Evolutionary conservation across 2,797 vertebrate genomes (phyloP).

Genomic region (Corythornis leucogaster): DNA sequence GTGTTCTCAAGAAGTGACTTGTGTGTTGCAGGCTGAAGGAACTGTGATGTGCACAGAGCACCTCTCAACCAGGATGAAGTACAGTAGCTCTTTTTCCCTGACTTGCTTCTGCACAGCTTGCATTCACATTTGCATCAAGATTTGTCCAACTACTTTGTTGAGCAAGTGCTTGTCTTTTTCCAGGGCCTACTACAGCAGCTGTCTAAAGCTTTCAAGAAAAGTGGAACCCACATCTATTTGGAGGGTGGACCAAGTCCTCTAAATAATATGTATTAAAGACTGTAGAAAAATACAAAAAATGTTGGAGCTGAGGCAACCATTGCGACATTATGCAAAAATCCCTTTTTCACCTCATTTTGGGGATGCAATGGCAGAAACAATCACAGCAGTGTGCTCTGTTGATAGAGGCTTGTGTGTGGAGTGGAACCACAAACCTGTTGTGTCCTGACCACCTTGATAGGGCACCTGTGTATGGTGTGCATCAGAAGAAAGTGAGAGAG

Average conservation of each 20-base stretch:
- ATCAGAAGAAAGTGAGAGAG: not conserved
- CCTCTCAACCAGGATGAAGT: not conserved
- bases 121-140: not conserved
- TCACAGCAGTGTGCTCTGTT: not conserved
- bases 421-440: not conserved
- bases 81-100: not conserved
- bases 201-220: not conserved
- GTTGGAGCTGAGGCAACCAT: rapidly evolving
- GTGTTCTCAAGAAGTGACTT: not conserved
- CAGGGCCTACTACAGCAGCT: not conserved
- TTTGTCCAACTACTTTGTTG: not conserved
- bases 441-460: rapidly evolving
- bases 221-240: not conserved
- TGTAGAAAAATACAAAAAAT: not conserved
- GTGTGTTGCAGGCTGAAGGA: not conserved
- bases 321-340: not conserved
- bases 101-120: not conserved
- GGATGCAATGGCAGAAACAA: not conserved
- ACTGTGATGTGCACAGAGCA: not conserved
- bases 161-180: not conserved
- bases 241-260: not conserved
- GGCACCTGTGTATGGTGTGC: rapidly evolving
- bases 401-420: not conserved
- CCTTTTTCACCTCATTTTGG: not conserved
- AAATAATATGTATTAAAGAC: not conserved